Evolutionary conservation across 2,888 invertebrate genomes (phyloP), one percentile per base, ranked within the genome.

Genomic region (Macaria notata): DNA sequence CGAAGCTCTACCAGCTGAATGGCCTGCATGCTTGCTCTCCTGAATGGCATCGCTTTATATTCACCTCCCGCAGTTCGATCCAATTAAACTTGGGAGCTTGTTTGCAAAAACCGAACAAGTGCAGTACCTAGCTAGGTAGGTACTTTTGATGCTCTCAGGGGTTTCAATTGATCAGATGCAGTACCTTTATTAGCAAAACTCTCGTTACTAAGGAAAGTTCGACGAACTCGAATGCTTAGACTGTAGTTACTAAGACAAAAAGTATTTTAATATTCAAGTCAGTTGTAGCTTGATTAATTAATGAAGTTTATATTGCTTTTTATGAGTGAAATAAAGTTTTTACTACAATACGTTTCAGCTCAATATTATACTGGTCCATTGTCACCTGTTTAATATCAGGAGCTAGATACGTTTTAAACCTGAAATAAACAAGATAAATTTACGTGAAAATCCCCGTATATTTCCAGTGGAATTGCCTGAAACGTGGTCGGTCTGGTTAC

Each of bases 1-100:
- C 1, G 19, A 1, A 19, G 19, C 19, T 19, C 19, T 19, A 19
- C 19, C 19, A 19, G 19, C 19, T 19, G 19, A 19, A 19, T 62
- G 47, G 63, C 54, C n/a, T n/a, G n/a, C n/a, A n/a, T n/a, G n/a
- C n/a, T n/a, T n/a, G n/a, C n/a, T n/a, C 39, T 49, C 39, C 67
- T 67, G 66, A 68, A 65, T 62, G 47, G 63, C 54, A 70, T 66
- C 66, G 63, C 65, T 72, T 73, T 78, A 72, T 72, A 71, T 41
- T 68, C 65, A 67, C 68, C 67, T 63, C 67, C 63, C 59, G 62
- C 63, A 64, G 68, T 66, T 73, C 71, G 69, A 74, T 75, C 76
- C 78, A 80, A 80, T 79, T 78, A 78, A 73, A 69, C 56, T 70
- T 67, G 62, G 19, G 65, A 66, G 69, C 66, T 72, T 68, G 70